Conservation (phyloP, 92 coral and sea anemone genomes). For the Phenganax subtilis region DNA sequence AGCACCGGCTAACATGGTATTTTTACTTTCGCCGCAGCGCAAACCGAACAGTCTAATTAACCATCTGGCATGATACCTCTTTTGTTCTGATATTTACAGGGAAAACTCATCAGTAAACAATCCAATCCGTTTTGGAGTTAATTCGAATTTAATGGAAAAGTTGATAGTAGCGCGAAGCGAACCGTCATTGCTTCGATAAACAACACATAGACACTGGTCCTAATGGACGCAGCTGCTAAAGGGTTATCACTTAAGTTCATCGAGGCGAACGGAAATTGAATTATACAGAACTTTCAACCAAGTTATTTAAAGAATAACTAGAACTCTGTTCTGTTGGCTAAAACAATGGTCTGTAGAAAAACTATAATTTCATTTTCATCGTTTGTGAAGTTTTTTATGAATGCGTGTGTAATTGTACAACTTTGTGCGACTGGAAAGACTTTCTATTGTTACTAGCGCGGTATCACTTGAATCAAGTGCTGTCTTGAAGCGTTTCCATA, state of each 20-base stretch:
- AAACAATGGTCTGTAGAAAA: not conserved
- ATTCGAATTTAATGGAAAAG: slow-evolving; percentile 26
- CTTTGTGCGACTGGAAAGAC: not conserved
- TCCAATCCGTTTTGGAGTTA: not conserved
- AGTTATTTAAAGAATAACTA: slow-evolving; percentile 21
- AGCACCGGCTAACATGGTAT: too few relatives aligned
- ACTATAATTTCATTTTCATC: not conserved
- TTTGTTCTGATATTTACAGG: too few relatives aligned
- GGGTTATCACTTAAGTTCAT: slow-evolving; percentile 40
- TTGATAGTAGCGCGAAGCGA: slow-evolving; percentile 17
- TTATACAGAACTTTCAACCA: slow-evolving; percentile 14
- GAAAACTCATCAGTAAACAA: too few relatives aligned
- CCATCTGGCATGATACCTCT: too few relatives aligned
- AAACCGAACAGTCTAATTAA: too few relatives aligned
- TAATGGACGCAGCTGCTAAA: slow-evolving; percentile 34
- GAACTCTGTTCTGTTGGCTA: slow-evolving; percentile 17
- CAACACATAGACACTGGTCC: slow-evolving; percentile 17
- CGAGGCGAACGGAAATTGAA: slow-evolving; percentile 38
- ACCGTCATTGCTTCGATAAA: slow-evolving; percentile 36
- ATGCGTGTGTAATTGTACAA: not conserved
- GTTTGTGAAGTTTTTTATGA: not conserved
- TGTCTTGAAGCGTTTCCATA: slow-evolving; percentile 1
- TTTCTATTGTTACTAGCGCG: not conserved
- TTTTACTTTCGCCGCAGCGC: too few relatives aligned
- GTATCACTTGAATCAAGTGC: slow-evolving; percentile 21